Evolutionary conservation across 2,888 invertebrate species (phyloP), one percentile per base, ranked within the genome.

Genomic region (Phengaris alcon): DNA sequence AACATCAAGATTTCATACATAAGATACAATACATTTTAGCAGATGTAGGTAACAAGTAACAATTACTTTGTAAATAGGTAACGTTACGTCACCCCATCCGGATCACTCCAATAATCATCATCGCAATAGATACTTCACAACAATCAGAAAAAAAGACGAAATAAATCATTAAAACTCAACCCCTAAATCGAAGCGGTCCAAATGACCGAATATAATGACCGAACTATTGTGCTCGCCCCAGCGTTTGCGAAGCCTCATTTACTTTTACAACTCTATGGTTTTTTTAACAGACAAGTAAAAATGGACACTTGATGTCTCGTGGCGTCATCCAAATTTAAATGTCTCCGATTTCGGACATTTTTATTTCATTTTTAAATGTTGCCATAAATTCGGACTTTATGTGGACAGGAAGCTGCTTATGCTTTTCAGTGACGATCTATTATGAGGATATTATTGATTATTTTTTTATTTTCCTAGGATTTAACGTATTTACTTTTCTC

Each of bases 131-230:
- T 22, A 64, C 10, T 22, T 51, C 51, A 48, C 64, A 59, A 59
- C 59, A 70, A 44, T 51, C 48, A 15, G 10, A 51, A 48, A 70
- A 69, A 70, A 70, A 70, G n/a, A 3, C 52, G 54, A 72, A 72
- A 72, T 72, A 72, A 72, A 72, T 72, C 72, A 82, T 83, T 82
- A 84, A 86, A 87, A 86, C 86, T 84, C 86, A 84, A 82, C 82
- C 85, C 84, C 84, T 81, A 80, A 87, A 86, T 84, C 85, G 85
- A 68, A 59, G 59, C 15, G 13, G 83, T 84, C 85, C 88, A 92
- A 93, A 93, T 93, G 92, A 90, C 93, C 92, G 91, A 88, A 86
- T 86, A 88, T 92, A 93, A 93, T 92, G 91, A 90, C 86, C 87
- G 86, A 87, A 91, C 91, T 91, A 93, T 93, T 93, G 93, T 93